Base-by-base conservation (phyloP, 2,113 vertebrate genomes). In the Todiramphus chloris region DNA sequence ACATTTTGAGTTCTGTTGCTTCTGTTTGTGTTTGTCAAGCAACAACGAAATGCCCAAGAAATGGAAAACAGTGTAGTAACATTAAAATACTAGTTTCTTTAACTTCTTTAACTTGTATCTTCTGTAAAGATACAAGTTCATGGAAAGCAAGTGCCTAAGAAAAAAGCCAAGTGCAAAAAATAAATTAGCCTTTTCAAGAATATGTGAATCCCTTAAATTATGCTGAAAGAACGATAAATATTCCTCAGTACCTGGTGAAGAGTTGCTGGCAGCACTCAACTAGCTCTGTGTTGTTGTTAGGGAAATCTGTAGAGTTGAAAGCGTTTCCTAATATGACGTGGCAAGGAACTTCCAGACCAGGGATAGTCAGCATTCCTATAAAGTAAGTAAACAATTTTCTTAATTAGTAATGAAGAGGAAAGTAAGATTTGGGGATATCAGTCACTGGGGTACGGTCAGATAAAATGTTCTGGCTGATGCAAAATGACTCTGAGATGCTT, bases 251-350 rank as follows among this genome's bases (percentile, higher is more conserved):
- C 98, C 98, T 98, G 96, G 60, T 75, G 50, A 98, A 97, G 13
- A 99, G 96, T n/a, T 88, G 93, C 66, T 95, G 95, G 95, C 99
- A 99, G 95, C 99, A 99, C 82, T 94, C 64, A 44, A 97, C 11
- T 24, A 99, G 59, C 27, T 97, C 37, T 33, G 97, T 96, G 88
- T 77, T 97, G 78, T 96, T 98, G 75, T 28, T 88, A 77, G 97
- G 84, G 9, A 79, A 79, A 59, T 80, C 95, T 35, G 95, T 97
- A 83, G 88, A 97, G 89, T 94, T 97, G 87, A 98, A 97, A 46
- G 79, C 44, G 25, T 93, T 95, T 87, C 74, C 96, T 50, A 99
- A 78, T 82, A 98, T 77, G 16, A 83, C 33, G 20, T 91, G 87
- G 85, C 99, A 99, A 53, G 95, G 82, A 80, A 87, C 31, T n/a